A percentile compares a stretch with the other conserved stretches of the same genome.
These are phyloP conservation scores for Ophiothrix spiculata DNA, from an alignment of 35 echinoderm and acorn worm genomes.

Conservation along the genomic window DNA sequence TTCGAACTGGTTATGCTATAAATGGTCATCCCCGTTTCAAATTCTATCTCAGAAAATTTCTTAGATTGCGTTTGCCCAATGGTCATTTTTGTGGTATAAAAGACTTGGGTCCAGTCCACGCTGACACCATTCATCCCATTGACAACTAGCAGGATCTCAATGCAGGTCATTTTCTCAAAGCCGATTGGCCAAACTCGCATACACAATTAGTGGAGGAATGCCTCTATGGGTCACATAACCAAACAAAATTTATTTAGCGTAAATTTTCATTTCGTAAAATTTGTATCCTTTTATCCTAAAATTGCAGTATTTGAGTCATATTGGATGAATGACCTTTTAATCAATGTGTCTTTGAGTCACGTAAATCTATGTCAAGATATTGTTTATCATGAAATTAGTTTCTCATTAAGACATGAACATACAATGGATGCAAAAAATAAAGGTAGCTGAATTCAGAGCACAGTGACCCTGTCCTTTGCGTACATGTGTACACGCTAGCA, in stretches of 20 bases:
- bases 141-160: not conserved
- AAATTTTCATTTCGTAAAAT: no score
- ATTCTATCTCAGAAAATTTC: no score
- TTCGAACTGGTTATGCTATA: no score
- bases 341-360: no score
- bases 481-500: not conserved
- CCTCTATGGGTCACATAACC: not conserved
- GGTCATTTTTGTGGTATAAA: no score
- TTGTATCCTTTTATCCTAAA: no score
- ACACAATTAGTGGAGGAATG: constrained; percentile 8
- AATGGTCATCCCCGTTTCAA: no score
- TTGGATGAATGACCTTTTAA: no score
- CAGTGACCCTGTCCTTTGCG: not conserved
- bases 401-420: not conserved
- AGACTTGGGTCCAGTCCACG: not conserved
- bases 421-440: not conserved
- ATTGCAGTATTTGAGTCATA: no score
- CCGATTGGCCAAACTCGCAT: constrained; percentile 7
- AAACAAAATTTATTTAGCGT: no score
- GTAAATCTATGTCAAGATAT: no score
- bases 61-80: no score
- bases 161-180: not conserved
- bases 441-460: not conserved
- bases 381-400: not conserved
- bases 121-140: not conserved